Conservation (phyloP, 2,113 vertebrate genomes). For the Myrmecobius fasciatus region DNA sequence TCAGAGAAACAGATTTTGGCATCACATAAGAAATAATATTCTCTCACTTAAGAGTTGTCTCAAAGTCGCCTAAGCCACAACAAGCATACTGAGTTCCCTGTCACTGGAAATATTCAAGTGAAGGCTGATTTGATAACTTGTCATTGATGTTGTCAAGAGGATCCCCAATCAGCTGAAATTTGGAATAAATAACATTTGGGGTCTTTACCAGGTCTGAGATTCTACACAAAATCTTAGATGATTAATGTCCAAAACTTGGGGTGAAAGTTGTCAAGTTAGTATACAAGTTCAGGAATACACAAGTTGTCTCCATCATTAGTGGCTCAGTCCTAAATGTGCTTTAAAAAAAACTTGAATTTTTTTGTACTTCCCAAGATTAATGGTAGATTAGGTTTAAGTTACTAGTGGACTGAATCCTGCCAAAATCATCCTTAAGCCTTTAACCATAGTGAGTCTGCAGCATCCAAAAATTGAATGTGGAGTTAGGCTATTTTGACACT, state of each 20-base stretch:
- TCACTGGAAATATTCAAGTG: not conserved
- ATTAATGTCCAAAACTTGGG: not conserved
- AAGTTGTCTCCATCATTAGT: not conserved
- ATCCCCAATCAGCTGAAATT: not conserved
- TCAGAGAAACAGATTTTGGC: not conserved
- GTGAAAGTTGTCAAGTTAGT: not conserved
- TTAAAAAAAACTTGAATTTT: not conserved
- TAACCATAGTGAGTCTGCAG: not conserved
- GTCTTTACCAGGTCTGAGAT: not conserved
- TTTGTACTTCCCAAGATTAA: not conserved
- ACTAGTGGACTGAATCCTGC: not conserved
- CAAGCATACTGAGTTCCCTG: not conserved
- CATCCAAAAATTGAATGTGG: not conserved
- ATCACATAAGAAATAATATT: not conserved
- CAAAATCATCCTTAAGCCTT: not conserved
- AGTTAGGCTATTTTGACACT: not conserved
- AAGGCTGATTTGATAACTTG: not conserved
- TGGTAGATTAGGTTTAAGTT: not conserved
- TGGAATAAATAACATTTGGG: not conserved
- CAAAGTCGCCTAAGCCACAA: not conserved
- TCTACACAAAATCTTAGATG: not conserved
- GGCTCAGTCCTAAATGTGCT: slow-evolving; percentile 5
- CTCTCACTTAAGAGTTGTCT: not conserved
- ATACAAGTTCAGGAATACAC: not conserved
- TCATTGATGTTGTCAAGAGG: not conserved